Percentiles rank a stretch among this genome's conserved stretches.
Evolutionary conservation across 1,140 invertebrate genomes (phyloP).

Genomic region (Eriosoma lanigerum): DNA sequence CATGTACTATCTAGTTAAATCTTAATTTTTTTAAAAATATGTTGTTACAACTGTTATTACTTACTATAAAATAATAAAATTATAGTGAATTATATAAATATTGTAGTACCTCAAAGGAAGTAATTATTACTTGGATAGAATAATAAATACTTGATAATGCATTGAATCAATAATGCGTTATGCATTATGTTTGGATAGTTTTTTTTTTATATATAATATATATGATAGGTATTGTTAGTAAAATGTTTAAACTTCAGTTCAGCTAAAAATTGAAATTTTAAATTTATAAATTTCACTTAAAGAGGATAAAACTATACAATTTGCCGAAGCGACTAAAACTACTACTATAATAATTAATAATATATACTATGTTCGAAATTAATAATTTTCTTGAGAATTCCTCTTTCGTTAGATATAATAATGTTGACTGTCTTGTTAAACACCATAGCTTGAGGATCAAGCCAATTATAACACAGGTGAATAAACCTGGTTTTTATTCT

Average conservation of each 20-base stretch:
- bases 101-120: conserved; percentile 10
- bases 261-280: neutral
- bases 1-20: neutral
- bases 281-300: too few species aligned
- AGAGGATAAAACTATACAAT: too few species aligned
- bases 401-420: neutral
- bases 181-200: neutral
- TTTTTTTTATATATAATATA: neutral
- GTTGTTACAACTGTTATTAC: conserved; percentile 24
- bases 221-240: too few species aligned
- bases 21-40: neutral
- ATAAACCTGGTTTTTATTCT: conserved; percentile 38
- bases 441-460: conserved; percentile 21
- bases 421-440: conserved; percentile 29
- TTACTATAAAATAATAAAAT: too few species aligned
- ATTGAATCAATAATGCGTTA: conserved; percentile 28
- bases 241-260: neutral
- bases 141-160: neutral
- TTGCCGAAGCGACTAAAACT: too few species aligned
- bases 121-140: neutral
- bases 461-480: conserved; percentile 51
- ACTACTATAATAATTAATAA: neutral
- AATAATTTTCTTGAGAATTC: neutral
- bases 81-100: too few species aligned
- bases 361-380: neutral